phyloP scores from a whole-genome alignment of 1,140 invertebrate species.

The Adoxophyes honmai region DNA sequence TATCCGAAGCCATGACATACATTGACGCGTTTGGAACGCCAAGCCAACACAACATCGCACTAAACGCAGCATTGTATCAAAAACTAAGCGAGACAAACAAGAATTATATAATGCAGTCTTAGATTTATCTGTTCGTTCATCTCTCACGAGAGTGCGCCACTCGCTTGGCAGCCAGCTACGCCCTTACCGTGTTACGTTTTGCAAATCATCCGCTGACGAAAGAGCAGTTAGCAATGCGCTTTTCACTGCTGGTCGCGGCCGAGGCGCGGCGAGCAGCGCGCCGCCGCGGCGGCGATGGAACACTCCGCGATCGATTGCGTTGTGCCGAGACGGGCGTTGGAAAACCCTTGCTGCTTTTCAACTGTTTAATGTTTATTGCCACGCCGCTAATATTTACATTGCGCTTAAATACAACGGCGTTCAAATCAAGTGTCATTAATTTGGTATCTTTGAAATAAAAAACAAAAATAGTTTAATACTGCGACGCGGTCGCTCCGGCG shows the following conservation, averaged over 20 bases:
- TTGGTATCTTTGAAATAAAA: too few relatives aligned
- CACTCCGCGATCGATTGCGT: conserved; percentile 55
- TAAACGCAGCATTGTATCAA: conserved; percentile 29
- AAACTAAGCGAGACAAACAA: conserved; percentile 3
- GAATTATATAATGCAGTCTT: conserved; percentile 22
- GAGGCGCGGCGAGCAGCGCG: conserved; percentile 11
- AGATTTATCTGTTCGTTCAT: conserved; percentile 65
- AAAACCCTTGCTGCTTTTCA: conserved; percentile 61
- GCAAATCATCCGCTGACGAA: conserved; percentile 48
- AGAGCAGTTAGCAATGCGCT: conserved; percentile 30
- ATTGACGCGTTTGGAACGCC: conserved; percentile 18
- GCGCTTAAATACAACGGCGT: background rate
- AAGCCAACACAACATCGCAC: background rate
- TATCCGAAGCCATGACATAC: conserved; percentile 16
- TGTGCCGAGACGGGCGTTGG: conserved; percentile 32
- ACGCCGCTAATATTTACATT: conserved; percentile 28
- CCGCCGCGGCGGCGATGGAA: conserved; percentile 51
- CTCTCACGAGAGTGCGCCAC: conserved; percentile 73
- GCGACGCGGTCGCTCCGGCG: background rate
- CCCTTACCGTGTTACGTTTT: conserved; percentile 57
- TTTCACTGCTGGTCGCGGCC: conserved; percentile 43
- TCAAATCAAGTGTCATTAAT: background rate
- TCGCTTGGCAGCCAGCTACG: conserved; percentile 56
- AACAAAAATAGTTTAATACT: background rate
- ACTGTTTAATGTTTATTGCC: conserved; percentile 30